Conservation (phyloP, 2,888 invertebrate species). For the Thereva unica region DNA sequence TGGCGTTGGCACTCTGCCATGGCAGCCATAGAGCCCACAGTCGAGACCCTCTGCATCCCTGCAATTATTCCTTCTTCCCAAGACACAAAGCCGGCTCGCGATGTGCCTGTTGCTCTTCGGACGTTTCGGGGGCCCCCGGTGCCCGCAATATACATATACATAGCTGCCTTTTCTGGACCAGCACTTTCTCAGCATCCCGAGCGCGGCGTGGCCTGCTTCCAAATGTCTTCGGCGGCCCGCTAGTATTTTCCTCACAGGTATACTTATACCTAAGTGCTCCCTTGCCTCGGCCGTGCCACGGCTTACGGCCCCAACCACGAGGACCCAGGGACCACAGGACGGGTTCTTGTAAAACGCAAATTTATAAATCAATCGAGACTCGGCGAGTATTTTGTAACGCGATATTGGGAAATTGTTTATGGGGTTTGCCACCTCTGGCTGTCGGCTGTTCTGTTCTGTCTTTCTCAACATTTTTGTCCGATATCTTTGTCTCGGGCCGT, state of each 20-base stretch:
- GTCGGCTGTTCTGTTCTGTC: slow-evolving; percentile 3
- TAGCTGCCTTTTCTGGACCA: slow-evolving; percentile 22
- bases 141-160: too few relatives aligned
- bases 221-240: slow-evolving; percentile 26
- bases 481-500: slow-evolving; percentile 8
- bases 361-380: slow-evolving; percentile 31
- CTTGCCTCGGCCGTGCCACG: slow-evolving; percentile 3
- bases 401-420: slow-evolving; percentile 34
- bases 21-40: slow-evolving; percentile 11
- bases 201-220: slow-evolving; percentile 10
- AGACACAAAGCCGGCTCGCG: slow-evolving; percentile 1
- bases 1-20: slow-evolving; percentile 11
- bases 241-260: slow-evolving; percentile 19
- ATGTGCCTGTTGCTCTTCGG: not conserved
- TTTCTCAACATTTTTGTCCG: slow-evolving; percentile 21
- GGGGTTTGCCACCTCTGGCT: slow-evolving; percentile 24
- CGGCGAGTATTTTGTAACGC: slow-evolving; percentile 29
- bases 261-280: slow-evolving; percentile 24
- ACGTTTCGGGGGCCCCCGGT: not conserved
- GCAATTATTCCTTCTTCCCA: not conserved
- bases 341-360: slow-evolving; percentile 21
- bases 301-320: not conserved
- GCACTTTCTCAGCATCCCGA: not conserved
- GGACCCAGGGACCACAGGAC: slow-evolving; percentile 5
- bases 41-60: not conserved